These are phyloP conservation scores for Sycophila texana DNA, from an alignment of 2,888 invertebrate genomes.

Conservation along the genomic window DNA sequence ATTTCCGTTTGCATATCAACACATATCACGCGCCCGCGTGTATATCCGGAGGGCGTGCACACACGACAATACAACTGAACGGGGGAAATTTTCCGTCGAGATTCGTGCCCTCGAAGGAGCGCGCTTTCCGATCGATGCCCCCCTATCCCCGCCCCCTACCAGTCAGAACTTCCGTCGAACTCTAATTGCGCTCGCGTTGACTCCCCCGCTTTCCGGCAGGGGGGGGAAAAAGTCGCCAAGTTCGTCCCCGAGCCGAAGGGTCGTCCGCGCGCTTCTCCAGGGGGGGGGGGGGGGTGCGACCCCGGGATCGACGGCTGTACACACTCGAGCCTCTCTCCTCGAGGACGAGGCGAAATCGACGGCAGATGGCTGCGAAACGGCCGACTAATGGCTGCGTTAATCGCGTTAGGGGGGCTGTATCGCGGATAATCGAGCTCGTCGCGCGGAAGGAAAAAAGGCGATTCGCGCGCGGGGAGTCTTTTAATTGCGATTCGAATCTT, in stretches of 20 bases:
- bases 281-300: neutral
- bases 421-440: neutral
- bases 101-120: constrained; percentile 16
- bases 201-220: neutral
- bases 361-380: neutral
- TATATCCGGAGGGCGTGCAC: constrained; percentile 17
- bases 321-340: too few species aligned
- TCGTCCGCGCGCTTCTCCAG: neutral
- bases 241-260: neutral
- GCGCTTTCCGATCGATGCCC: constrained; percentile 10
- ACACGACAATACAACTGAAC: constrained; percentile 43
- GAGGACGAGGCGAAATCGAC: neutral
- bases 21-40: constrained; percentile 54
- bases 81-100: constrained; percentile 53
- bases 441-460: neutral
- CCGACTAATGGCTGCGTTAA: constrained; percentile 22
- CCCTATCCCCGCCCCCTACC: neutral
- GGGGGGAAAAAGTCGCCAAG: neutral
- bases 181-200: constrained; percentile 29
- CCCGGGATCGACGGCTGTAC: neutral
- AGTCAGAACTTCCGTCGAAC: constrained; percentile 16
- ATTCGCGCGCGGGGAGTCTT: neutral
- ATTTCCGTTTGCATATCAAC: constrained; percentile 57
- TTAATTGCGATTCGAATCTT: too few species aligned
- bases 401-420: neutral